Evolutionary conservation across 2,888 invertebrate genomes (phyloP).

Genomic region (Andrena bucephala): DNA sequence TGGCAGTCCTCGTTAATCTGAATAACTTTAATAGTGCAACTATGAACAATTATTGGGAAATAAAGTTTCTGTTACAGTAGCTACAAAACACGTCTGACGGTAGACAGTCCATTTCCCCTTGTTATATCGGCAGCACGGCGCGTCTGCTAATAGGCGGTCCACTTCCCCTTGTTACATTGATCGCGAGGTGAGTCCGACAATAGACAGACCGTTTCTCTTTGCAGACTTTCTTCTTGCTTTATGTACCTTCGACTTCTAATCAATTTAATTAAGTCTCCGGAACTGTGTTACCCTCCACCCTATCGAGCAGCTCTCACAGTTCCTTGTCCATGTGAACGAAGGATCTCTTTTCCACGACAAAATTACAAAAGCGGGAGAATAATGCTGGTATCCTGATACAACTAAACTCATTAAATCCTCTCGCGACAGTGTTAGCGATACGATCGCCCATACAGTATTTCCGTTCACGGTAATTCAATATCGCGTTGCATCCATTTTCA

Average conservation of each 20-base stretch:
- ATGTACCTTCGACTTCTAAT: constrained; percentile 1
- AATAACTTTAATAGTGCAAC: not conserved
- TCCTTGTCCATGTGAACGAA: no score
- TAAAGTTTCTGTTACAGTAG: not conserved
- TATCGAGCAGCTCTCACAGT: no score
- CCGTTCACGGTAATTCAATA: no score
- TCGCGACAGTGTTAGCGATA: no score
- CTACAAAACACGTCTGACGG: not conserved
- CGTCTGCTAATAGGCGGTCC: constrained; percentile 1
- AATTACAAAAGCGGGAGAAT: no score
- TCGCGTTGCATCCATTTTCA: constrained; percentile 8
- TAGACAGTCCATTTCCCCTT: not conserved
- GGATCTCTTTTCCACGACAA: no score
- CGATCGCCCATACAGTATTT: no score
- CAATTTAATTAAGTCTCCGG: not conserved
- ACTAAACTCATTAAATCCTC: no score
- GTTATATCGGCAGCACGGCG: constrained; percentile 1
- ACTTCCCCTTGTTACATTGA: not conserved
- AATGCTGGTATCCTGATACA: no score
- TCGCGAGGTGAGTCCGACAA: not conserved
- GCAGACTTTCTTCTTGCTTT: not conserved
- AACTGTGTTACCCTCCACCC: no score
- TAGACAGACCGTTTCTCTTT: not conserved
- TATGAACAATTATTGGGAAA: not conserved
- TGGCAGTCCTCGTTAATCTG: not conserved